phyloP scores from a whole-genome alignment of 2,113 vertebrate species.

The Tragelaphus imberbis region DNA sequence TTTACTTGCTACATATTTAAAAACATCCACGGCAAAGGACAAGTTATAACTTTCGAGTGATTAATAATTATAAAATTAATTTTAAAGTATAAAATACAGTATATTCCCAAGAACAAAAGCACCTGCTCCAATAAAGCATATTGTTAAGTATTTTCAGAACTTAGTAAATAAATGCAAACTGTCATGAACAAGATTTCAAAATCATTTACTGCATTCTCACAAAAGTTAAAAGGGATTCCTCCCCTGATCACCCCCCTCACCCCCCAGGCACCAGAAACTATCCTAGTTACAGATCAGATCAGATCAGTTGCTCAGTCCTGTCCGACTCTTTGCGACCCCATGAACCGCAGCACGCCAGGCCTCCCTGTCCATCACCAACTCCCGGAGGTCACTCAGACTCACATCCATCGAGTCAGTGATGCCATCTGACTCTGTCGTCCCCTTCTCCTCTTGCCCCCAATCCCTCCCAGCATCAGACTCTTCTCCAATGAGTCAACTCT shows the following conservation, averaged over 20 bases:
- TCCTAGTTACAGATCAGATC: not conserved
- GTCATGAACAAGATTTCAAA: not conserved
- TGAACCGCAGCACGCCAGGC: no score
- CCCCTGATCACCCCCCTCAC: not conserved
- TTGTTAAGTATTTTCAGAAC: not conserved
- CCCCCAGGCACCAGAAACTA: not conserved
- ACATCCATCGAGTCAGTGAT: no score
- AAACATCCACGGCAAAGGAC: not conserved
- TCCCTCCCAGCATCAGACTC: no score
- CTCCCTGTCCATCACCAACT: no score
- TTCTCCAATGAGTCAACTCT: no score
- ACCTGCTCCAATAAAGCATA: not conserved
- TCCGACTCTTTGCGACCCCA: no score
- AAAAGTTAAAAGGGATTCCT: not conserved
- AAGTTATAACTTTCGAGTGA: not conserved
- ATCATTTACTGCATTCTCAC: not conserved
- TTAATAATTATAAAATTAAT: not conserved
- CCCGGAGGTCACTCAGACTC: no score
- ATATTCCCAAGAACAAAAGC: not conserved
- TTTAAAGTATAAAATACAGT: constrained; percentile 3
- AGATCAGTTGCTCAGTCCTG: no score
- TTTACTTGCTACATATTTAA: not conserved
- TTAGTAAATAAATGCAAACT: constrained; percentile 5
- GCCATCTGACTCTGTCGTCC: no score
- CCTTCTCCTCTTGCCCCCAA: no score